A percentile compares a stretch with the other conserved stretches of the same genome.
phyloP scores from a whole-genome alignment of 2,113 vertebrate species.

The Chroicocephalus ridibundus region DNA sequence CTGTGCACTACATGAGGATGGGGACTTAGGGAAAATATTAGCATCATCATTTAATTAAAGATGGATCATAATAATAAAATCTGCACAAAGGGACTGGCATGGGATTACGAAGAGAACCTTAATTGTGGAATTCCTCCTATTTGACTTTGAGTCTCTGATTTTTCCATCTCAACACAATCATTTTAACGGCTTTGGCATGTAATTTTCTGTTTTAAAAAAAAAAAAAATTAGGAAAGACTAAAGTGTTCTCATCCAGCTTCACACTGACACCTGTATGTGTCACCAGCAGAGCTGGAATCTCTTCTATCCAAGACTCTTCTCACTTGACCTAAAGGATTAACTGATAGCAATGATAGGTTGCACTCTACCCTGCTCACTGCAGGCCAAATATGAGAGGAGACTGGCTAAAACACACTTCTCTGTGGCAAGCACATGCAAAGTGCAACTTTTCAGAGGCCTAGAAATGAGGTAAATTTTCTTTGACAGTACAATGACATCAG shows the following conservation, averaged over 20 bases:
- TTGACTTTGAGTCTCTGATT: neutral
- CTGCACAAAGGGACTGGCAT: neutral
- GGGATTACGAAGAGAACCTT: neutral
- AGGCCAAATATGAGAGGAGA: neutral
- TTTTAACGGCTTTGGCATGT: neutral
- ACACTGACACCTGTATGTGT: neutral
- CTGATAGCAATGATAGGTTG: neutral
- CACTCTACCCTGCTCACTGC: neutral
- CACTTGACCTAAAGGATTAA: neutral
- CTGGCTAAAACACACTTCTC: neutral
- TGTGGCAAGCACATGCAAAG: neutral
- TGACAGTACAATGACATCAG: neutral
- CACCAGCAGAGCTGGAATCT: neutral
- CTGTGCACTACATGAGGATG: conserved; percentile 29
- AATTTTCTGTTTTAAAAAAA: neutral
- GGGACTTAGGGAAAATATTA: conserved; percentile 46
- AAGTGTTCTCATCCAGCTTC: neutral
- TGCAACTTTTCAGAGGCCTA: neutral
- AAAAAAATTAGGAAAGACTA: neutral
- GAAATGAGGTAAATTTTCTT: neutral
- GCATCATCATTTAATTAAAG: conserved; percentile 56
- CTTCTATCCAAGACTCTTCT: neutral
- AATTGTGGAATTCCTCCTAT: neutral
- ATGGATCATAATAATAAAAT: conserved; percentile 33
- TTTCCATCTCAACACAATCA: neutral